Evolutionary conservation across 2,113 vertebrate species (phyloP).

Genomic region (Laticauda laticaudata): DNA sequence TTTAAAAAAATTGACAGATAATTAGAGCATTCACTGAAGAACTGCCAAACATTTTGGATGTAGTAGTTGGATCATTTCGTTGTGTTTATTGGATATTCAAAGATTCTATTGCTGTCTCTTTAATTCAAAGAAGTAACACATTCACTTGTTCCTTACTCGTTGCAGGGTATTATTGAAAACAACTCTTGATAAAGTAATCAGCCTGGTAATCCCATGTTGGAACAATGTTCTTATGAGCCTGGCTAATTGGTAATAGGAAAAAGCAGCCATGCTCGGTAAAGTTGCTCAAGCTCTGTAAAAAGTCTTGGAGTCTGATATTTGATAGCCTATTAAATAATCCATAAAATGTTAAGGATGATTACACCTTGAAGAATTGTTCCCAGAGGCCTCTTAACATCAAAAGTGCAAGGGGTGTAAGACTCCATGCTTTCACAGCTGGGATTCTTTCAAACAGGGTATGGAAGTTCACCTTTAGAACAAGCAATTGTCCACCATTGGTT

Average conservation of each 20-base stretch:
- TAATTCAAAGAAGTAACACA: not conserved
- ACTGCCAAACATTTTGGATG: slow-evolving; percentile 19
- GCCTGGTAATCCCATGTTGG: not conserved
- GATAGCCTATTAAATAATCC: slow-evolving; percentile 40
- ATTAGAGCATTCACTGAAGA: not conserved
- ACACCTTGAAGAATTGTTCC: slow-evolving; percentile 28
- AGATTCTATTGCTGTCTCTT: not conserved
- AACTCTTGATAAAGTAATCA: slow-evolving; percentile 24
- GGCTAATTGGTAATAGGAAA: slow-evolving; percentile 20
- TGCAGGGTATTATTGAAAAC: slow-evolving; percentile 24
- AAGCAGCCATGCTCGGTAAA: slow-evolving; percentile 35
- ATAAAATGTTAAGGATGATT: slow-evolving; percentile 51
- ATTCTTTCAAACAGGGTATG: slow-evolving; percentile 8
- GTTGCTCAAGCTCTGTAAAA: slow-evolving; percentile 26
- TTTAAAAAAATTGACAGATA: not conserved
- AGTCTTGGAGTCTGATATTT: slow-evolving; percentile 2
- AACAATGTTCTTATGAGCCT: slow-evolving; percentile 34
- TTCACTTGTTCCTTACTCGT: slow-evolving; percentile 14
- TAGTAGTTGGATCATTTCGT: not conserved
- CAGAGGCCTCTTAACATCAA: slow-evolving; percentile 13
- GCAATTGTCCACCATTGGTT: not conserved
- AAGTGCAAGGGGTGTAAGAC: slow-evolving; percentile 29
- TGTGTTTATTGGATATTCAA: not conserved
- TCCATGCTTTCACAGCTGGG: slow-evolving; percentile 13
- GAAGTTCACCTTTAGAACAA: slow-evolving; percentile 16